phyloP scores from a whole-genome alignment of 2,797 vertebrate species.

The Falco columbarius region DNA sequence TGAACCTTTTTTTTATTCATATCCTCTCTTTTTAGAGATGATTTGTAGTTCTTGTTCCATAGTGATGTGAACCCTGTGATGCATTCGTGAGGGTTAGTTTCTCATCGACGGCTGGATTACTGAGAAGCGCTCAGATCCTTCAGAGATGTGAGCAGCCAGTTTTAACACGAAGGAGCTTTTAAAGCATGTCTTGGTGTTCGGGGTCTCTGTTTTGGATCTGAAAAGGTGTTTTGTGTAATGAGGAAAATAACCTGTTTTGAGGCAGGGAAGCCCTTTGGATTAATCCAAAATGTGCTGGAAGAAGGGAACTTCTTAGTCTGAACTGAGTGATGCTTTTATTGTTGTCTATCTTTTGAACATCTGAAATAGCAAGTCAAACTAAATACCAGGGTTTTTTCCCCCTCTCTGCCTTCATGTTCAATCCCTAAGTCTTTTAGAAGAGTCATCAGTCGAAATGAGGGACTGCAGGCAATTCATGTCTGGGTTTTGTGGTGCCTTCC shows the following conservation, averaged over 20 bases:
- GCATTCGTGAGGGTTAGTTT: background rate
- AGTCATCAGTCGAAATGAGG: background rate
- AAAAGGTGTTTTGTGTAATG: background rate
- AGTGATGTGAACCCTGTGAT: background rate
- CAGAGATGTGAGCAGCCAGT: background rate
- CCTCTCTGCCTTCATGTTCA: background rate
- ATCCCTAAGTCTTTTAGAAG: background rate
- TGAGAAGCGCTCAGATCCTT: background rate
- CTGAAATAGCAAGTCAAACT: background rate
- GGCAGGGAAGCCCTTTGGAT: background rate
- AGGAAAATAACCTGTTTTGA: background rate
- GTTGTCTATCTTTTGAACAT: background rate
- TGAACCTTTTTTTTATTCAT: background rate
- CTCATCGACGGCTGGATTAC: background rate
- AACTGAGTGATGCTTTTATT: background rate
- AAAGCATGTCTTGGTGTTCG: background rate
- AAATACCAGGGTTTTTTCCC: background rate
- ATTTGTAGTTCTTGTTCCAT: background rate
- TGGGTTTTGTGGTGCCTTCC: constrained; percentile 18
- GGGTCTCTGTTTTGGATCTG: background rate
- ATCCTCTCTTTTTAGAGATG: background rate
- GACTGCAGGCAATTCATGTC: background rate
- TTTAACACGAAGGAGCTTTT: background rate
- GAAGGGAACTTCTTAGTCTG: background rate
- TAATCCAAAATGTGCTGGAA: background rate